Evolutionary conservation across 2,888 invertebrate genomes (phyloP).

Genomic region (Drosophila rubida): DNA sequence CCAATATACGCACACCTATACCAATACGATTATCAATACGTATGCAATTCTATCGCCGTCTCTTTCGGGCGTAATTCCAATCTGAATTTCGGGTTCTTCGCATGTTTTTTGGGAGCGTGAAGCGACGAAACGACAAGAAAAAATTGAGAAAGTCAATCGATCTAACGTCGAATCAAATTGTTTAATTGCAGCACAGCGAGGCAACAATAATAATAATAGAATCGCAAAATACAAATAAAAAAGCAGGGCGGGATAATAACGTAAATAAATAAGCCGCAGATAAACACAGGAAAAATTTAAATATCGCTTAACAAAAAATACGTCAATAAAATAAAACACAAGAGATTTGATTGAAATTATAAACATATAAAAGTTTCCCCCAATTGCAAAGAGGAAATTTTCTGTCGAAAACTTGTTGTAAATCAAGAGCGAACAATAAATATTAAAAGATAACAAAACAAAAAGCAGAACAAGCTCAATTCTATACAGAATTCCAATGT

Average conservation of each 20-base stretch:
- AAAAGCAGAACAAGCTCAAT: background rate
- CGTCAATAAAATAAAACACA: background rate
- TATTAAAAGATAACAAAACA: slow-evolving; percentile 2
- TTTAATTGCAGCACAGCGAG: background rate
- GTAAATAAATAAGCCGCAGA: slow-evolving; percentile 12
- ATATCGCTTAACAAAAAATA: slow-evolving; percentile 6
- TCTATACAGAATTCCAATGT: slow-evolving; percentile 30
- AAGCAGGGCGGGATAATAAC: background rate
- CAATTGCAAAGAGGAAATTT: slow-evolving; percentile 17
- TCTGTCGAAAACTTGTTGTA: slow-evolving; percentile 14
- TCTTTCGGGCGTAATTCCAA: slow-evolving; percentile 13
- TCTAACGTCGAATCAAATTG: slow-evolving; percentile 14
- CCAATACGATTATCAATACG: background rate
- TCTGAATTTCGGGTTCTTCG: slow-evolving; percentile 6
- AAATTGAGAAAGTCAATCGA: slow-evolving; percentile 12
- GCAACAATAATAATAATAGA: background rate
- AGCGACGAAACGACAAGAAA: slow-evolving; percentile 2
- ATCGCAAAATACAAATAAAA: slow-evolving; percentile 15
- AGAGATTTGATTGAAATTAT: slow-evolving; percentile 23
- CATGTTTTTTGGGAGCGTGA: slow-evolving; percentile 30
- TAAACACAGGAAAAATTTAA: slow-evolving; percentile 6
- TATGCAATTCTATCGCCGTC: background rate
- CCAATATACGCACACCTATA: slow-evolving; percentile 6
- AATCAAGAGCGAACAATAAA: slow-evolving; percentile 27
- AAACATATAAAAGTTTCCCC: slow-evolving; percentile 16